Evolutionary conservation across 2,888 invertebrate genomes (phyloP).

Genomic region (Eupithecia abbreviata): DNA sequence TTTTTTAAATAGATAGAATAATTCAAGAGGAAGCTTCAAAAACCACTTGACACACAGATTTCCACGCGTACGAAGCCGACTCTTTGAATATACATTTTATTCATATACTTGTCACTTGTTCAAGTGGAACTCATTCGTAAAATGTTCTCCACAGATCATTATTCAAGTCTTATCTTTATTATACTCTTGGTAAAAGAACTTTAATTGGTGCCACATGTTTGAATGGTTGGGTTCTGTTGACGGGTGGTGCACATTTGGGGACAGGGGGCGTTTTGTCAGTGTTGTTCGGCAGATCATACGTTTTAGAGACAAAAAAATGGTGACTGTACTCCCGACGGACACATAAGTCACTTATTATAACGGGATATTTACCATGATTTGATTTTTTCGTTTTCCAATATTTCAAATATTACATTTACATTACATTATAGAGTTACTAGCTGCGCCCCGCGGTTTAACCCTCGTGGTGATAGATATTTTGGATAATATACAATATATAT

Average conservation of each 20-base stretch:
- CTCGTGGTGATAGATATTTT: too few species aligned
- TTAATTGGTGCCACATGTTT: slow-evolving; percentile 81
- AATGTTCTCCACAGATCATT: slow-evolving; percentile 77
- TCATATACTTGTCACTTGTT: slow-evolving; percentile 68
- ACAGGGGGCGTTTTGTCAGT: slow-evolving; percentile 56
- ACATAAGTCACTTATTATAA: too few species aligned
- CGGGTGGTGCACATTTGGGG: slow-evolving; percentile 64
- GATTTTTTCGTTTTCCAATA: too few species aligned
- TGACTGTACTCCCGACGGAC: not conserved
- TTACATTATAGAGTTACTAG: too few species aligned
- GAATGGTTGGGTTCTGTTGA: slow-evolving; percentile 65
- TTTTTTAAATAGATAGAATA: too few species aligned
- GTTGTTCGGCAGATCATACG: slow-evolving; percentile 38
- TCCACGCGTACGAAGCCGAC: too few species aligned
- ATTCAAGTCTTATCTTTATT: slow-evolving; percentile 79
- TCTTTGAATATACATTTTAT: slow-evolving; percentile 39
- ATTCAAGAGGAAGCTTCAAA: too few species aligned
- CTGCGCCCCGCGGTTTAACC: too few species aligned
- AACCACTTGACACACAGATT: too few species aligned
- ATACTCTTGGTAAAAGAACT: slow-evolving; percentile 75
- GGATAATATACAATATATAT: too few species aligned
- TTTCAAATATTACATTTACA: too few species aligned
- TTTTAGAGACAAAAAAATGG: not conserved
- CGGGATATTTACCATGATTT: too few species aligned
- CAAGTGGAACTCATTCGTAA: slow-evolving; percentile 76